Conservation (phyloP, 2,888 invertebrate genomes). For the Allolobophora icterica region DNA sequence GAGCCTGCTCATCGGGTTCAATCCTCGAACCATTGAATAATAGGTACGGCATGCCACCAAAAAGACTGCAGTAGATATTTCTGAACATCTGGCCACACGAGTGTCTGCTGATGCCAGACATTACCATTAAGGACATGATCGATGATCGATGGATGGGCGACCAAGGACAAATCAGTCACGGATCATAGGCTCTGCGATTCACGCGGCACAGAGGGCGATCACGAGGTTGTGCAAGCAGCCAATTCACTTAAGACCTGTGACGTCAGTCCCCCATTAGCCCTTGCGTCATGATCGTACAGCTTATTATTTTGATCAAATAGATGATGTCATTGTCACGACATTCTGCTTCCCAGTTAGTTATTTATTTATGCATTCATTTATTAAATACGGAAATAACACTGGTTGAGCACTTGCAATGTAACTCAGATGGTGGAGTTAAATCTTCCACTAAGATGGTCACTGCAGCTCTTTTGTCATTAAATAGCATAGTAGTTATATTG, state of each 20-base stretch:
- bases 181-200: background rate
- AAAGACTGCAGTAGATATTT: background rate
- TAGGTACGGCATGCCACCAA: background rate
- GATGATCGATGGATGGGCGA: background rate
- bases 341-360: background rate
- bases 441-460: background rate
- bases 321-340: background rate
- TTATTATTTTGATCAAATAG: background rate
- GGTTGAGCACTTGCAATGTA: background rate
- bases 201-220: background rate
- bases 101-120: background rate
- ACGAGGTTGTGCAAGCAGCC: background rate
- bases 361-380: no score
- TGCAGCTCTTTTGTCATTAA: background rate
- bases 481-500: no score
- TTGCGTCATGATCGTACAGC: background rate
- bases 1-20: background rate
- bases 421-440: background rate
- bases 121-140: background rate
- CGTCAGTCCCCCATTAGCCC: background rate
- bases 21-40: no score
- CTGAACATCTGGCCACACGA: background rate
- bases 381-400: background rate
- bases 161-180: constrained; percentile 10
- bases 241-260: background rate